These are phyloP conservation scores for Siniperca scherzeri DNA, from an alignment of 2,797 vertebrate species.

Conservation along the genomic window DNA sequence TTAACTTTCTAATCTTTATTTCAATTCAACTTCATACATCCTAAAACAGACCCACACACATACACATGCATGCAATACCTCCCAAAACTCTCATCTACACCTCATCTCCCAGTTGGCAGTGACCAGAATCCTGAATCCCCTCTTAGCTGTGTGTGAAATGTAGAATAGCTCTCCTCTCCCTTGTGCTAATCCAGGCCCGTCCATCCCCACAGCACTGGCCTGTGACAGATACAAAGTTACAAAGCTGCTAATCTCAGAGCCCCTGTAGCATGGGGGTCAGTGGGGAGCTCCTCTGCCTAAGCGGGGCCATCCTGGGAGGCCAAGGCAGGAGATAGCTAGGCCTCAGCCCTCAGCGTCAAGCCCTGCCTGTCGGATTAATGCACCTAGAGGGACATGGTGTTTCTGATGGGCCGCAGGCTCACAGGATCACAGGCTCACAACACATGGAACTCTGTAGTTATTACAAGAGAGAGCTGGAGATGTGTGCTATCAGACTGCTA, in stretches of 20 bases:
- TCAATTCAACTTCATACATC: slow-evolving; percentile 66
- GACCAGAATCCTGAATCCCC: slow-evolving; percentile 74
- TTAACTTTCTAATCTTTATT: slow-evolving; percentile 67
- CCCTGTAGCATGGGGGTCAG: slow-evolving; percentile 72
- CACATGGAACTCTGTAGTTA: slow-evolving; percentile 51
- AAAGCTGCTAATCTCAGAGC: slow-evolving; percentile 76
- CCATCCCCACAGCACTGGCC: slow-evolving; percentile 72
- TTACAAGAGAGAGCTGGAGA: slow-evolving; percentile 47
- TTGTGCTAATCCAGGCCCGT: slow-evolving; percentile 79
- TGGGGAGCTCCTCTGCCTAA: slow-evolving; percentile 77
- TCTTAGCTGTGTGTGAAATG: slow-evolving; percentile 78
- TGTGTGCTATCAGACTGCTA: slow-evolving; percentile 32
- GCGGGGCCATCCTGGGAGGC: slow-evolving; percentile 79
- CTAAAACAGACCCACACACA: slow-evolving; percentile 34
- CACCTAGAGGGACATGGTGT: slow-evolving; percentile 71
- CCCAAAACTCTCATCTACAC: slow-evolving; percentile 55
- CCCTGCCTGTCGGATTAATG: slow-evolving; percentile 79
- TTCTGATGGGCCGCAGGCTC: slow-evolving; percentile 69
- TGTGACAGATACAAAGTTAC: slow-evolving; percentile 84
- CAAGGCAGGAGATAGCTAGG: slow-evolving; percentile 64
- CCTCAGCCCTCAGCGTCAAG: slow-evolving; percentile 54
- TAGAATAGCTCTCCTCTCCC: slow-evolving; percentile 79
- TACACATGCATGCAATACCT: slow-evolving; percentile 24
- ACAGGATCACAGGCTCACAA: slow-evolving; percentile 60
- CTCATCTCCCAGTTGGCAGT: slow-evolving; percentile 70